Conservation (phyloP, 2,113 vertebrate genomes). For the Cryptotis parvus region DNA sequence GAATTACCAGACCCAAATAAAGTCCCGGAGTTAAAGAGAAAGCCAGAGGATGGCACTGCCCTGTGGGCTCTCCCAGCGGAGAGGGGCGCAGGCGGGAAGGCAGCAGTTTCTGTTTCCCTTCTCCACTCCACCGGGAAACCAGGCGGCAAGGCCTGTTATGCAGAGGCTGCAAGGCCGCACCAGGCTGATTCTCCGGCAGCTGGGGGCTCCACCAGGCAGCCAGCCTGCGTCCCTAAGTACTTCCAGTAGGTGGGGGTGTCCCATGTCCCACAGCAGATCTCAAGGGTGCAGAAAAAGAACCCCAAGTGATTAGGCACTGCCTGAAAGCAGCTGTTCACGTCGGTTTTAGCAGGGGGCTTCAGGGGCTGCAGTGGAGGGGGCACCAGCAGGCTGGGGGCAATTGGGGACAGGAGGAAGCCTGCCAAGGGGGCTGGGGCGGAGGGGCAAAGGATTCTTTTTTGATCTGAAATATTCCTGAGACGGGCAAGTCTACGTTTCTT, state of each 20-base stretch:
- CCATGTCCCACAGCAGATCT: slow-evolving; percentile 78
- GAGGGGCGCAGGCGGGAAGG: neutral
- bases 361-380: neutral
- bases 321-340: slow-evolving; percentile 77
- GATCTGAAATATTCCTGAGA: slow-evolving; percentile 46
- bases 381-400: neutral
- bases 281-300: slow-evolving; percentile 62
- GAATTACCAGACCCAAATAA: slow-evolving; percentile 66
- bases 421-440: neutral
- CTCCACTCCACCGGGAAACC: neutral
- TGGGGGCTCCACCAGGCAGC: slow-evolving; percentile 18
- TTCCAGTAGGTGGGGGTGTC: slow-evolving; percentile 87
- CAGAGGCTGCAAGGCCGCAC: neutral
- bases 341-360: slow-evolving; percentile 52
- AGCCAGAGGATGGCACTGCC: slow-evolving; percentile 51
- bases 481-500: slow-evolving; percentile 62
- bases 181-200: neutral
- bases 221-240: slow-evolving; percentile 82
- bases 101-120: slow-evolving; percentile 16
- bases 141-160: neutral
- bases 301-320: slow-evolving; percentile 61
- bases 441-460: slow-evolving; percentile 14
- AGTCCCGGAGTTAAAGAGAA: slow-evolving; percentile 46
- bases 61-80: neutral
- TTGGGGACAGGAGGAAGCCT: slow-evolving; percentile 34